Conservation (phyloP, 1,140 invertebrate species). For the Platyscapa corneri region DNA sequence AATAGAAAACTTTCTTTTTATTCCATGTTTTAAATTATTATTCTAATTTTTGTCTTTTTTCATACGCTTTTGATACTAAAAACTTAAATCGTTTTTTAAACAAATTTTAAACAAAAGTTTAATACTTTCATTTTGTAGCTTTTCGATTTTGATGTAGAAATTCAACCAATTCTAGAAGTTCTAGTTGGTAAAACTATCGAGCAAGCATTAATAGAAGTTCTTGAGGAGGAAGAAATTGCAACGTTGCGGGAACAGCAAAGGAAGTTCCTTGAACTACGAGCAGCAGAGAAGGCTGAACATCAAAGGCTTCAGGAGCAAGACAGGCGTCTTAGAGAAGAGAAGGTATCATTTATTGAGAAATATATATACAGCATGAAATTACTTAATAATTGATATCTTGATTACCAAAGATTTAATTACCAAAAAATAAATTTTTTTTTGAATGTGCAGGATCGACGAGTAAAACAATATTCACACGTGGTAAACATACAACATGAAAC, state of each 20-base stretch:
- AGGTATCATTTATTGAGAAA: slow-evolving; percentile 63
- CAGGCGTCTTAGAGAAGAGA: slow-evolving; percentile 78
- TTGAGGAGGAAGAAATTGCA: slow-evolving; percentile 85
- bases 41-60: no score
- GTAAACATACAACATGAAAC: slow-evolving; percentile 79
- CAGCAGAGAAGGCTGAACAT: slow-evolving; percentile 85
- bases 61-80: no score
- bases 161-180: slow-evolving; percentile 89
- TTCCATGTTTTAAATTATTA: no score
- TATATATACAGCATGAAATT: no score
- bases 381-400: no score
- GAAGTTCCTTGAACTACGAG: slow-evolving; percentile 83
- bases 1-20: no score
- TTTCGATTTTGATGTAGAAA: slow-evolving; percentile 93
- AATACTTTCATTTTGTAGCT: no score
- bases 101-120: no score
- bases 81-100: no score
- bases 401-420: no score
- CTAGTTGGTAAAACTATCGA: slow-evolving; percentile 91
- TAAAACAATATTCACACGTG: slow-evolving; percentile 77
- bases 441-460: slow-evolving; percentile 72
- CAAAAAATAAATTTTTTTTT: not conserved
- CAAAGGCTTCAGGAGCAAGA: slow-evolving; percentile 85
- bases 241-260: slow-evolving; percentile 85
- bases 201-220: slow-evolving; percentile 88